These are phyloP conservation scores for Eulemur rubriventer DNA, from an alignment of 2,797 vertebrate species.

Conservation along the genomic window DNA sequence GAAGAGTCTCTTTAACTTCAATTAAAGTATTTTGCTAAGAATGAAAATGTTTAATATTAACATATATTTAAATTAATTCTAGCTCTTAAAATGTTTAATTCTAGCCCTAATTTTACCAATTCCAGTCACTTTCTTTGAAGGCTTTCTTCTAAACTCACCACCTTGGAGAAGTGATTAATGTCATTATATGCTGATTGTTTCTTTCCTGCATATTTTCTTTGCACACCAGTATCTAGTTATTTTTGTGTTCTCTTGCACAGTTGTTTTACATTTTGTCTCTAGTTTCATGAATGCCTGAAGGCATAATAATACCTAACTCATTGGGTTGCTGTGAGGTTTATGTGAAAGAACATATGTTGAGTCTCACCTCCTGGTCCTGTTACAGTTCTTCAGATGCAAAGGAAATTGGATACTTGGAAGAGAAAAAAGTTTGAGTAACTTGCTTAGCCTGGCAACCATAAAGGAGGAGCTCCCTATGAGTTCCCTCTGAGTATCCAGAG, in stretches of 20 bases:
- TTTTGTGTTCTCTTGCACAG: background rate
- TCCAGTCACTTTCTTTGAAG: background rate
- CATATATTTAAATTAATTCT: background rate
- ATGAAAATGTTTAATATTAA: background rate
- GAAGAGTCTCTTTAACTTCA: background rate
- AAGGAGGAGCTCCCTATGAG: fast-evolving
- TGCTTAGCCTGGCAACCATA: background rate
- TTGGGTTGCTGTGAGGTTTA: slow-evolving; percentile 43
- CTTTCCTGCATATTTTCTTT: background rate
- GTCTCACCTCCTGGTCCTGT: background rate
- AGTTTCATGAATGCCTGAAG: slow-evolving; percentile 57
- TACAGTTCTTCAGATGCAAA: background rate
- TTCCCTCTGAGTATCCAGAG: too few relatives aligned
- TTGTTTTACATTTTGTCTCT: slow-evolving; percentile 36
- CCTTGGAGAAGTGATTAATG: slow-evolving; percentile 8
- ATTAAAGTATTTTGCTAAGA: background rate
- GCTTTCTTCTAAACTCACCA: background rate
- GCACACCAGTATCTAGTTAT: background rate
- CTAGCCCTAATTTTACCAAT: background rate
- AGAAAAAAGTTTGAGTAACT: background rate
- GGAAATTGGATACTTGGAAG: background rate
- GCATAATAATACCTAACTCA: slow-evolving; percentile 16
- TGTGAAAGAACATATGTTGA: slow-evolving; percentile 49
- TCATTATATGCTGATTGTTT: background rate
- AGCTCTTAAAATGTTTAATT: background rate